Evolutionary conservation across 53 echinoderm and acorn worm genomes (phyloP).

Genomic region (Stichopus horrens): DNA sequence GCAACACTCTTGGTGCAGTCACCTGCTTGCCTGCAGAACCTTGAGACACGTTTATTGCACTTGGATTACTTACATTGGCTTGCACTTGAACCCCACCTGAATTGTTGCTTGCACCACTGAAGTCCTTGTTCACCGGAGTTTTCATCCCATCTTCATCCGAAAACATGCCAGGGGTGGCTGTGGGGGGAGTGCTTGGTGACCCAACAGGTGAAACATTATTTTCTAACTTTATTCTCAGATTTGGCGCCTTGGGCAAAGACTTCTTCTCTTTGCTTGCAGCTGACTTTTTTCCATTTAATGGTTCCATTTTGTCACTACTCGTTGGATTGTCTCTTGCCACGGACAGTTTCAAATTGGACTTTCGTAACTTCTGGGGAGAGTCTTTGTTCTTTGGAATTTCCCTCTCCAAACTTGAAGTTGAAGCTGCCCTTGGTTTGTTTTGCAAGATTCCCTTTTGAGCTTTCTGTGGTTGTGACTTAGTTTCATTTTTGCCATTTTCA

Average conservation of each 20-base stretch:
- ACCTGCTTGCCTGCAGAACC: conserved; percentile 12
- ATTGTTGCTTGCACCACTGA: background rate
- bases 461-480: background rate
- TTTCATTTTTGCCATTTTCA: conserved; percentile 21
- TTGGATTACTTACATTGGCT: conserved; percentile 40
- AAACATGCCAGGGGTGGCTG: conserved; percentile 40
- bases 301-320: background rate
- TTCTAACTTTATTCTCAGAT: conserved; percentile 34
- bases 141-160: conserved; percentile 34
- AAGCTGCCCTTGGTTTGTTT: conserved; percentile 3
- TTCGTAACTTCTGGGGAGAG: conserved; percentile 6
- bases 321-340: background rate
- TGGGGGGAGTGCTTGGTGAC: conserved; percentile 40
- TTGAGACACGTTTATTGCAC: conserved; percentile 38
- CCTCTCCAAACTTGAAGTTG: conserved; percentile 18
- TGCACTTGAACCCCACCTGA: conserved; percentile 39
- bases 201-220: conserved; percentile 28
- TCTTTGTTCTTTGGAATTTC: conserved; percentile 1
- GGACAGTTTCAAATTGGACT: background rate
- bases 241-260: conserved; percentile 44
- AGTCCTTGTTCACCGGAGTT: conserved; percentile 32
- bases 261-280: conserved; percentile 24
- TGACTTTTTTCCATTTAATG: background rate
- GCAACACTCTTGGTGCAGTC: conserved; percentile 17
- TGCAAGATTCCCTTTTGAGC: conserved; percentile 31